Evolutionary conservation across 2,888 invertebrate genomes (phyloP).

Genomic region (Tetramorium bicarinatum): DNA sequence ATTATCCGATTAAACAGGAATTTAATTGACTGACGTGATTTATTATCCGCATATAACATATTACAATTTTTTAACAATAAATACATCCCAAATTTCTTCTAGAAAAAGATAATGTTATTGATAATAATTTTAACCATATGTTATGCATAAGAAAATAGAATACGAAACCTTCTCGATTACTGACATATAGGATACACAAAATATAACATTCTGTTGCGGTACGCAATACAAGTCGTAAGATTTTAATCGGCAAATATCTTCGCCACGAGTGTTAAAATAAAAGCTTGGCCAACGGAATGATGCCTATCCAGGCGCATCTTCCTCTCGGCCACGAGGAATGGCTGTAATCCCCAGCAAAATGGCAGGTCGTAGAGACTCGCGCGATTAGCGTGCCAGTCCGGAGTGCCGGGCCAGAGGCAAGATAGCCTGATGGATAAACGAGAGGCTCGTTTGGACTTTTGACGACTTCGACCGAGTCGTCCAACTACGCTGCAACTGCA

Average conservation of each 20-base stretch:
- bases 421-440: slow-evolving; percentile 75
- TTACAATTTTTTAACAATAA: neutral
- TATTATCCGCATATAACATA: neutral
- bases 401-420: slow-evolving; percentile 61
- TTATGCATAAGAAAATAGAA: neutral
- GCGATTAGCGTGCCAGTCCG: slow-evolving; percentile 71
- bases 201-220: neutral
- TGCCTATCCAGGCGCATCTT: slow-evolving; percentile 40
- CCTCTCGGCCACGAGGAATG: slow-evolving; percentile 45
- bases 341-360: slow-evolving; percentile 63
- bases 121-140: neutral
- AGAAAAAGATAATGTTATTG: neutral
- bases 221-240: slow-evolving; percentile 10
- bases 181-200: neutral
- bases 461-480: slow-evolving; percentile 67
- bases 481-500: slow-evolving; percentile 41
- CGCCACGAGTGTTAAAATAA: slow-evolving; percentile 47
- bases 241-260: slow-evolving; percentile 46
- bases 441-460: slow-evolving; percentile 75
- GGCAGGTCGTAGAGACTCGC: slow-evolving; percentile 69
- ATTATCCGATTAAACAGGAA: slow-evolving; percentile 18
- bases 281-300: slow-evolving; percentile 30
- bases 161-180: neutral
- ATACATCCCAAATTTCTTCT: neutral
- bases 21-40: slow-evolving; percentile 23